Percentiles rank a stretch among this genome's conserved stretches.
phyloP scores from a whole-genome alignment of 2,888 invertebrate species.

The Chironomus tentans region DNA sequence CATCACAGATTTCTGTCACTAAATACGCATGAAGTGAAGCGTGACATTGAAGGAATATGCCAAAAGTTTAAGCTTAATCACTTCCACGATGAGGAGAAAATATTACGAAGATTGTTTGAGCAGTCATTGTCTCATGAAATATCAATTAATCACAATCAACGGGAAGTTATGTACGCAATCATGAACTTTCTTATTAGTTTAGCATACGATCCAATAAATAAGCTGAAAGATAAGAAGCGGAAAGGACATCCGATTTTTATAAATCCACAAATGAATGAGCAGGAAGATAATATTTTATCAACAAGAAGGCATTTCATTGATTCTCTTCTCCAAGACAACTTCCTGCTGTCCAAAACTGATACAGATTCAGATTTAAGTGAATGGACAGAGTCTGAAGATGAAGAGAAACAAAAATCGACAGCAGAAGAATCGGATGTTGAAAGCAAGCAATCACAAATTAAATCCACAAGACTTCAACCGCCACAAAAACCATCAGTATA shows the following conservation, averaged over 20 bases:
- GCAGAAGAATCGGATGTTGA: neutral
- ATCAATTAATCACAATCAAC: slow-evolving; percentile 36
- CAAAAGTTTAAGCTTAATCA: slow-evolving; percentile 44
- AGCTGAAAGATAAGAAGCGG: slow-evolving; percentile 29
- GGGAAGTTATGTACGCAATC: slow-evolving; percentile 45
- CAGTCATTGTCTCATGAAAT: slow-evolving; percentile 34
- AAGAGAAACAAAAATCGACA: neutral
- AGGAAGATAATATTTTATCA: slow-evolving; percentile 32
- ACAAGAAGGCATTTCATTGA: neutral
- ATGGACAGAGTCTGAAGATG: slow-evolving; percentile 37
- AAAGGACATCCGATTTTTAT: slow-evolving; percentile 30
- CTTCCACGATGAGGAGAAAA: slow-evolving; percentile 41
- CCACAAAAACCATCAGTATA: slow-evolving; percentile 32
- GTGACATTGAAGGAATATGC: slow-evolving; percentile 41
- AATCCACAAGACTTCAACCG: slow-evolving; percentile 29
- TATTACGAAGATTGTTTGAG: slow-evolving; percentile 39
- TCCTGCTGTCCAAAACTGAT: slow-evolving; percentile 7
- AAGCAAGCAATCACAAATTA: slow-evolving; percentile 5
- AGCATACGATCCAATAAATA: slow-evolving; percentile 38
- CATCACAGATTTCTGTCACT: slow-evolving; percentile 43
- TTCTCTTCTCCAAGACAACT: neutral
- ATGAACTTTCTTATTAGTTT: slow-evolving; percentile 43
- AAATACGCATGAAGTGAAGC: slow-evolving; percentile 42
- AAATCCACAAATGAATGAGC: slow-evolving; percentile 23
- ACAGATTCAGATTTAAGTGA: slow-evolving; percentile 32